A percentile compares a stretch with the other conserved stretches of the same genome.
These are phyloP conservation scores for Leptodactylus fallax DNA, from an alignment of 2,797 vertebrate species.

Conservation along the genomic window DNA sequence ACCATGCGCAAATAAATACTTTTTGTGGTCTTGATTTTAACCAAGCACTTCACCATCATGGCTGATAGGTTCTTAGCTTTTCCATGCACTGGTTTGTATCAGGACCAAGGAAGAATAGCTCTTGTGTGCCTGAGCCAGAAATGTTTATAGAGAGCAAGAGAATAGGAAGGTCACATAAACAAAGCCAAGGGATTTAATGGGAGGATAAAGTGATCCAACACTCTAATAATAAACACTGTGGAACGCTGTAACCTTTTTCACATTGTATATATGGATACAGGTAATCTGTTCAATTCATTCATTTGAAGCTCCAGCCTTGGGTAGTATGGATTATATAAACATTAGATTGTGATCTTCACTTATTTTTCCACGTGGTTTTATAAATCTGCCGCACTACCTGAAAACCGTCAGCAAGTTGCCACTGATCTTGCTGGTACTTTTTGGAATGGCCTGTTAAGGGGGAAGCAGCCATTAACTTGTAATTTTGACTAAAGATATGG, in stretches of 20 bases:
- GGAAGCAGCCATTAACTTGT: too few species aligned
- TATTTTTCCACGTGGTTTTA: too few species aligned
- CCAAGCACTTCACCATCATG: slow-evolving; percentile 89
- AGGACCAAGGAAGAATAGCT: slow-evolving; percentile 66
- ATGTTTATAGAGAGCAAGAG: slow-evolving; percentile 66
- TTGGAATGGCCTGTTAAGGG: too few species aligned
- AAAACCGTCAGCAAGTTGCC: too few species aligned
- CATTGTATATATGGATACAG: slow-evolving; percentile 1
- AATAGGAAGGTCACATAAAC: slow-evolving; percentile 69
- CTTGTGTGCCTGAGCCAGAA: slow-evolving; percentile 68
- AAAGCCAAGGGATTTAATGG: slow-evolving; percentile 77
- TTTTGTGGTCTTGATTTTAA: slow-evolving; percentile 91
- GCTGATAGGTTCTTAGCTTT: slow-evolving; percentile 54
- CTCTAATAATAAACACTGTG: slow-evolving; percentile 60
- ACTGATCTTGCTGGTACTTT: too few species aligned
- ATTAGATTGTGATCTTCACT: background rate
- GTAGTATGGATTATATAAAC: too few species aligned
- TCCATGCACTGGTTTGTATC: slow-evolving; percentile 60
- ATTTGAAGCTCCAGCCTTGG: too few species aligned
- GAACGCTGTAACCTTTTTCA: slow-evolving; percentile 40
- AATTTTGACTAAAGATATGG: too few species aligned
- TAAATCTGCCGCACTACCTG: too few species aligned
- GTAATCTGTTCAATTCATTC: slow-evolving; percentile 6
- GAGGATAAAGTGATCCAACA: slow-evolving; percentile 76
- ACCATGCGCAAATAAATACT: slow-evolving; percentile 90